A percentile compares a stretch with the other conserved stretches of the same genome.
Conservation (phyloP, 1,140 invertebrate species). For the Atta texana region DNA sequence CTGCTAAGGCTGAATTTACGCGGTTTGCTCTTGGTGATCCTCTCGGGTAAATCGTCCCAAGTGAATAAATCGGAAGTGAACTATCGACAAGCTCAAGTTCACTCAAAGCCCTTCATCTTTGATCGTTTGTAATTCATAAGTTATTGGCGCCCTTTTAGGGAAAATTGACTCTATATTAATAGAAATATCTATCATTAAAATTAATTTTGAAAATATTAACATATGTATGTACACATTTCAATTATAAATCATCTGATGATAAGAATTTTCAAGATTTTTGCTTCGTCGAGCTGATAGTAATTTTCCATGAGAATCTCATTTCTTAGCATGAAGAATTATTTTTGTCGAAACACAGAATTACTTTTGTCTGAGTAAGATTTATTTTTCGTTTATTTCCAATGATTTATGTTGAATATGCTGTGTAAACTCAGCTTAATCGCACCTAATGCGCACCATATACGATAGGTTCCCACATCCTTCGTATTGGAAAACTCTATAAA, state of each 20-base stretch:
- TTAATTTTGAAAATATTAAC: not conserved
- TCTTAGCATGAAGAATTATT: not conserved
- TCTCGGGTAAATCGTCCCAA: slow-evolving; percentile 42
- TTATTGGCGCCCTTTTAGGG: slow-evolving; percentile 7
- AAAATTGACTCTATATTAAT: not conserved
- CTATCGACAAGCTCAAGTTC: slow-evolving; percentile 49
- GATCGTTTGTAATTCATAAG: slow-evolving; percentile 27
- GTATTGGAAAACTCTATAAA: slow-evolving; percentile 41
- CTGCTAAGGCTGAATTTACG: slow-evolving; percentile 67
- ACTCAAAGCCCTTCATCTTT: not conserved
- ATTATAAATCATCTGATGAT: too few species aligned
- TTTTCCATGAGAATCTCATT: not conserved
- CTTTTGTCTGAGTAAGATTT: not conserved
- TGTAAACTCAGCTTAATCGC: not conserved
- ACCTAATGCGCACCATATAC: not conserved
- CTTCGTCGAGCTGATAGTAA: not conserved
- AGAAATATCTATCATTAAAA: not conserved
- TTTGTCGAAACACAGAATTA: not conserved
- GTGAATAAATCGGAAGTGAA: slow-evolving; percentile 52
- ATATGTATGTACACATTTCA: not conserved
- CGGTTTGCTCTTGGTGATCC: slow-evolving; percentile 49
- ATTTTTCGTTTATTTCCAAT: not conserved
- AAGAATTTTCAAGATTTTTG: not conserved
- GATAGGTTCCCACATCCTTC: not conserved
- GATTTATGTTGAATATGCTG: not conserved